Evolutionary conservation across 2,888 invertebrate genomes (phyloP).

Genomic region (Thereva nobilitata): DNA sequence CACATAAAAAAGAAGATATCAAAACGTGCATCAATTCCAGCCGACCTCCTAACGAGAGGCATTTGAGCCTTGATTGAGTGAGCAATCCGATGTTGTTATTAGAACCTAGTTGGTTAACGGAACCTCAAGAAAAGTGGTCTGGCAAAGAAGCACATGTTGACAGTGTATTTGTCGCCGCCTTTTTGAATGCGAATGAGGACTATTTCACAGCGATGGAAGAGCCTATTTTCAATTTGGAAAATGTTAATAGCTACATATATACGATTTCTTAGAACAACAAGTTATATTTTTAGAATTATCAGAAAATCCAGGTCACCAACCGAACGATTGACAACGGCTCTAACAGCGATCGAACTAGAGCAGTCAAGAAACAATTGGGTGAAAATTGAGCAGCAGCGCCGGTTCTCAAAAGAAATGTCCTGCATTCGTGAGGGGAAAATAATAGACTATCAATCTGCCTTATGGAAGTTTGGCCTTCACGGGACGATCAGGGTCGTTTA

Average conservation of each 20-base stretch:
- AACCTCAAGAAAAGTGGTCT: not conserved
- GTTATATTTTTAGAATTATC: slow-evolving; percentile 2
- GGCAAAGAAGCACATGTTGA: not conserved
- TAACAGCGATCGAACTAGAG: not conserved
- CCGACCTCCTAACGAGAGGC: not conserved
- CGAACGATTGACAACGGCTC: no score
- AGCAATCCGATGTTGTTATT: not conserved
- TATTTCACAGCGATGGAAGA: not conserved
- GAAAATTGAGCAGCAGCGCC: not conserved
- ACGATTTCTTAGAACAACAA: not conserved
- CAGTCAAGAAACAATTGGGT: not conserved
- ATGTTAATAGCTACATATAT: not conserved
- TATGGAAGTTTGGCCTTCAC: slow-evolving; percentile 17
- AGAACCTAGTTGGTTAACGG: not conserved
- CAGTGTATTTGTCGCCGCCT: not conserved
- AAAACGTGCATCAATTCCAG: no score
- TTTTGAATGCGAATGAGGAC: no score
- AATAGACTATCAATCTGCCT: slow-evolving; percentile 2
- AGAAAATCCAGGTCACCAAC: not conserved
- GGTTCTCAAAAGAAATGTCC: not conserved
- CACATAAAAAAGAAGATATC: no score
- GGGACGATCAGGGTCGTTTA: not conserved
- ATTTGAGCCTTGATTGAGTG: not conserved
- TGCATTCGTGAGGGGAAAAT: slow-evolving; percentile 1
- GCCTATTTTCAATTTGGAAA: not conserved